Conservation (phyloP, 35 echinoderm and acorn worm species). For the Apostichopus japonicus region DNA sequence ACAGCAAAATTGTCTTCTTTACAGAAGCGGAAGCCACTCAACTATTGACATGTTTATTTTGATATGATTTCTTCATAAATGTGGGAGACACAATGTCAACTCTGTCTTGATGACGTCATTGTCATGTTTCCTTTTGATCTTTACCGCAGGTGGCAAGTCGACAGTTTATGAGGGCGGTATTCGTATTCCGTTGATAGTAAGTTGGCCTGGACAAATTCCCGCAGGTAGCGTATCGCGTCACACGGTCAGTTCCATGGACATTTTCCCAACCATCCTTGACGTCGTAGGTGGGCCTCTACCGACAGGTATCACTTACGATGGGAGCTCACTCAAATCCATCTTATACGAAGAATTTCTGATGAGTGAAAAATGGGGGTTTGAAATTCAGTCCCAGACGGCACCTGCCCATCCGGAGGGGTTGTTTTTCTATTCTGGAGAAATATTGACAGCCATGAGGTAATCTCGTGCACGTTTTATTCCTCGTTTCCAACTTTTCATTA, state of each 20-base stretch:
- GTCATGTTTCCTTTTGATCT: neutral
- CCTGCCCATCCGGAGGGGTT: slow-evolving; percentile 32
- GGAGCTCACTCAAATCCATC: neutral
- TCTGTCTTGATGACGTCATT: neutral
- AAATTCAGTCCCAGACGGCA: neutral
- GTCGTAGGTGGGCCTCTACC: slow-evolving; percentile 11
- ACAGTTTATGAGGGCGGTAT: slow-evolving; percentile 47
- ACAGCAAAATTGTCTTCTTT: no score
- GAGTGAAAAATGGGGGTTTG: slow-evolving; percentile 20
- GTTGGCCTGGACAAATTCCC: slow-evolving; percentile 38
- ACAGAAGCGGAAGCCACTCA: no score
- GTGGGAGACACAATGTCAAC: no score
- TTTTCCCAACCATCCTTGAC: slow-evolving; percentile 55
- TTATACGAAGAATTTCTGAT: neutral
- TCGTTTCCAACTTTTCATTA: neutral
- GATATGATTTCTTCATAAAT: no score
- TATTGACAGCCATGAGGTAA: slow-evolving; percentile 28
- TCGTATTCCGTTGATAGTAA: slow-evolving; percentile 35
- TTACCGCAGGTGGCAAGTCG: slow-evolving; percentile 30
- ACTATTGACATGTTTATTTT: no score
- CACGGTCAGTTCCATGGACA: slow-evolving; percentile 44
- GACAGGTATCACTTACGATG: neutral
- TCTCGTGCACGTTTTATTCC: neutral
- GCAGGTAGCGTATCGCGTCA: neutral
- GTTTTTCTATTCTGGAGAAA: slow-evolving; percentile 17